Base-by-base conservation (phyloP, 1,140 invertebrate species). In the Danaus plexippus region DNA sequence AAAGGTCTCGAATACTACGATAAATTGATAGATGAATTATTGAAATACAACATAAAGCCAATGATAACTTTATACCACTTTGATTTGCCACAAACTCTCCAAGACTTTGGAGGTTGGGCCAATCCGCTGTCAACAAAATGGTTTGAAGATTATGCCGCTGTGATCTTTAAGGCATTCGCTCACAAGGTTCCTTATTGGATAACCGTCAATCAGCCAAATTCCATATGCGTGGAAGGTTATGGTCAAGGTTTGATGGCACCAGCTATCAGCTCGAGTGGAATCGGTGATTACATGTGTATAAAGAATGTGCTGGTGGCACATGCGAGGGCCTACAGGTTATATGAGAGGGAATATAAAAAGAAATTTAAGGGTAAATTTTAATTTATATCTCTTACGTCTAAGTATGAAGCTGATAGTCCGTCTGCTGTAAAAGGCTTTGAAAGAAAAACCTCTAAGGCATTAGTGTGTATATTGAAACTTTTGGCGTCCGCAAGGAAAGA, bases 1-100 rank as follows among this genome's bases (percentile, higher is more conserved):
- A 69, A 63, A 9, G 88, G 87, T 7, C 41, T 89, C 1, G 57
- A 82, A 32, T 91, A 90, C 63, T 92, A 92, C 71, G 88, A 89
- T 53, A 84, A 88, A 41, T 68, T 91, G 1, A 88, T 91, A 41
- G 61, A 90, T 59, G 87, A 87, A 64, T 70, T 62, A 55, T 66
- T 63, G 0, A 69, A 66, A 58, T 65, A 75, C 43, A 56, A 66
- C 77, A 69, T 85, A 7, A 88, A 88, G 55, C 62, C 73, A 1
- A 54, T 76, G 8, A 76, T 89, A 6, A 75, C 73, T 0, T 22
- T 80, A 9, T 77, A 66, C 56, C 77, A 80, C 40, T 76, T 68
- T 64, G 77, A 80, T 62, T 57, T 77, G 9, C 77, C 77, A 2
- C 74, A 78, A 61, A 61, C 50, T 9, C 49, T 80, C 1, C 71